Evolutionary conservation across 1,140 invertebrate genomes (phyloP), one percentile per base, ranked within the genome.

Genomic region (Zaprionus africanus): DNA sequence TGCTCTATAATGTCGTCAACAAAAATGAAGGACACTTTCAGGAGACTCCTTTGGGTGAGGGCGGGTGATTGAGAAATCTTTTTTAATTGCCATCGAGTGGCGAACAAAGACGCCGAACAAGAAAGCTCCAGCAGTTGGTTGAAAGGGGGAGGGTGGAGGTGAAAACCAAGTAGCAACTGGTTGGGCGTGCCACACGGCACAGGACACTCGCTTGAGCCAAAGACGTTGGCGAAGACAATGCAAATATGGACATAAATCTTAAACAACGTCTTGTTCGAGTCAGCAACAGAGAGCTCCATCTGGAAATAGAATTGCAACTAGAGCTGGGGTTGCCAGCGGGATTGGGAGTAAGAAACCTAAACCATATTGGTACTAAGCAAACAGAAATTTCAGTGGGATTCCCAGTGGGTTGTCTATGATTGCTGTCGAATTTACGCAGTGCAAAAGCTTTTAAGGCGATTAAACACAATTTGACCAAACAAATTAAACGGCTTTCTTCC

Each of bases 161-260:
- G 9, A 34, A 2, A 34, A 34, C 31, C 31, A 34, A 34, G 9
- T 34, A 34, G 24, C 31, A 19, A 34, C 28, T 15, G 49, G 15
- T 12, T 60, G 69, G 74, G 74, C 74, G 74, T 76, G 67, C 22
- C 51, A 74, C 41, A 60, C 51, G n/a, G 36, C 58, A 57, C 36
- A 26, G 36, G 24, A 73, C 57, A 70, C 53, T 62, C 34, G 41
- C 41, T 22, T 28, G 61, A 38, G 17, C 57, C 68, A 46, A 63
- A 76, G 74, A 63, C 66, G 62, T 53, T 59, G n/a, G 51, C 54
- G 19, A 71, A 73, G 76, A 80, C 76, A 80, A 80, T 73, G 76
- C 76, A 80, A 80, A 78, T 74, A 66, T 68, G 63, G 70, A 81
- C 66, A 81, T 79, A 81, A 81, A 78, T 81, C 76, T 81, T 67